Conservation (phyloP, 1,140 invertebrate species). For the Drosophila malerkotliana region DNA sequence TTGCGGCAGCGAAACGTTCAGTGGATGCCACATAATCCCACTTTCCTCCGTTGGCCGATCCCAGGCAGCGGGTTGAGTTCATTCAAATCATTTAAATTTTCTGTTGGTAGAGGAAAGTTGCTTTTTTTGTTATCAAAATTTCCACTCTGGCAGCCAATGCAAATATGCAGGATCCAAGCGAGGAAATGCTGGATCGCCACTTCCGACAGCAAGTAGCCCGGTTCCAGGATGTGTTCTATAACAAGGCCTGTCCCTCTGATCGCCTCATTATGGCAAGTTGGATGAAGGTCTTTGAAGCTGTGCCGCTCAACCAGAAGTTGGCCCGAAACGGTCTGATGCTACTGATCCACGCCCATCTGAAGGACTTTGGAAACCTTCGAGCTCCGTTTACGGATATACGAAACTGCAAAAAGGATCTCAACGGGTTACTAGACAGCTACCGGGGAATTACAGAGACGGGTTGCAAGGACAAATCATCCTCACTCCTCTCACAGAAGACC, state of each 20-base stretch:
- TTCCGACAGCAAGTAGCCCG: constrained; percentile 28
- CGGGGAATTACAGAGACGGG: constrained; percentile 8
- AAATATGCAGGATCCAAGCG: constrained; percentile 36
- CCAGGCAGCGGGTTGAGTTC: constrained; percentile 3
- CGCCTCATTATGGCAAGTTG: constrained; percentile 41
- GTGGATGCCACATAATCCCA: constrained; percentile 11
- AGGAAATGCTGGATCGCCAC: constrained; percentile 46
- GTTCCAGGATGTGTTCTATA: neutral
- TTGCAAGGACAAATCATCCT: neutral
- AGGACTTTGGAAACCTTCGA: constrained; percentile 42
- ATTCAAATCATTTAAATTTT: constrained; percentile 16
- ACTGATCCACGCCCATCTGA: constrained; percentile 49
- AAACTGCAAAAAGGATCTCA: constrained; percentile 39
- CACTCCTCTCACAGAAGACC: neutral
- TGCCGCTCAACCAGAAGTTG: constrained; percentile 41
- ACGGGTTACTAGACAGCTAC: constrained; percentile 42
- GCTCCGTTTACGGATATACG: constrained; percentile 51
- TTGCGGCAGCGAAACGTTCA: constrained; percentile 10
- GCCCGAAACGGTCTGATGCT: constrained; percentile 55
- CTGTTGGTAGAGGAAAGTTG: neutral
- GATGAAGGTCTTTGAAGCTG: constrained; percentile 28
- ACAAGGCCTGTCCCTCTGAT: constrained; percentile 35
- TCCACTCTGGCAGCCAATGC: neutral
- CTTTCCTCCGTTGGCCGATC: neutral
- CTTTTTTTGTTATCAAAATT: neutral